Conservation (phyloP, 2,797 vertebrate genomes). For the Pseudochromis fuscus region DNA sequence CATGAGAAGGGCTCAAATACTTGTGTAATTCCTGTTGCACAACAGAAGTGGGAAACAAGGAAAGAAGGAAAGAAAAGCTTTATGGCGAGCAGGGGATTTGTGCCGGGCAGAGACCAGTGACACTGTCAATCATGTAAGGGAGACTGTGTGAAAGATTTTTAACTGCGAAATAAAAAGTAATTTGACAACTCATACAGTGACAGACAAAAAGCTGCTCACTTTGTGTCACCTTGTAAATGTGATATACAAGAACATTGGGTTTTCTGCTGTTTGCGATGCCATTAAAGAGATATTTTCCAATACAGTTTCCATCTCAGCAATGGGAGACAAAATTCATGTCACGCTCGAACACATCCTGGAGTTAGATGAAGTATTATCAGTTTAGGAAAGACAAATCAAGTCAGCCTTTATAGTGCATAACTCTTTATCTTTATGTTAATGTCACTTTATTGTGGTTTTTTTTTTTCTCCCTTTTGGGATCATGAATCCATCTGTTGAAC, state of each 20-base stretch:
- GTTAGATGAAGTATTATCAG: not conserved
- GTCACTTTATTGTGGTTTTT: not conserved
- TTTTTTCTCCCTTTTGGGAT: not conserved
- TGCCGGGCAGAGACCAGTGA: not conserved
- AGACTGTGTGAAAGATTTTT: not conserved
- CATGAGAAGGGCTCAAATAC: not conserved
- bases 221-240: not conserved
- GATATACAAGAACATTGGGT: too few species aligned
- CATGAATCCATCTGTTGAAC: not conserved
- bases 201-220: not conserved
- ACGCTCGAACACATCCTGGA: not conserved
- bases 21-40: not conserved
- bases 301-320: not conserved
- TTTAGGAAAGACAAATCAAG: not conserved
- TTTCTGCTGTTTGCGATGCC: too few species aligned
- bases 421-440: not conserved
- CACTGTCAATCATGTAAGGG: not conserved
- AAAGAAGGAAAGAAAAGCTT: not conserved
- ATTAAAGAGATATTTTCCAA: too few species aligned
- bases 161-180: not conserved
- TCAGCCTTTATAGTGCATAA: too few species aligned
- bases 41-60: not conserved
- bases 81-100: not conserved
- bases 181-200: not conserved
- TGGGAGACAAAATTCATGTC: not conserved